These are phyloP conservation scores for Chromobotia macracanthus DNA, from an alignment of 2,797 vertebrate genomes.

Conservation along the genomic window DNA sequence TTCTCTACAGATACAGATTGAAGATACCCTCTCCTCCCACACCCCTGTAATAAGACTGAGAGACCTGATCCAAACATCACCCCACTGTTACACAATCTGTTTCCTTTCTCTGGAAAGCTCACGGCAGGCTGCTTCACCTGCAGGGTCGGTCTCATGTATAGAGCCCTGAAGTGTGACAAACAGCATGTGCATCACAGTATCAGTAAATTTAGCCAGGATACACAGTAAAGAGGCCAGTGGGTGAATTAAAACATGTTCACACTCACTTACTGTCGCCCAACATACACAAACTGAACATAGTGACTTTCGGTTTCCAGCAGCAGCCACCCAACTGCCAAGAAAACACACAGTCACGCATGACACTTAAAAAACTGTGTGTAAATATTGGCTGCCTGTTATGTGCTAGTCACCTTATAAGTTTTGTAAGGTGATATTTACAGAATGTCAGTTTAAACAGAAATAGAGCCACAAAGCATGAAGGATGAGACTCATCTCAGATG, in stretches of 20 bases:
- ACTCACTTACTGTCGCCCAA: slow-evolving; percentile 10
- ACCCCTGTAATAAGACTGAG: slow-evolving; percentile 14
- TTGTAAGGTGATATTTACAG: slow-evolving; percentile 57
- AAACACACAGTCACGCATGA: slow-evolving; percentile 31
- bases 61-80: slow-evolving; percentile 18
- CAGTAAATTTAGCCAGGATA: slow-evolving; percentile 3
- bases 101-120: slow-evolving; percentile 24
- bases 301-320: slow-evolving; percentile 44
- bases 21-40: slow-evolving; percentile 6
- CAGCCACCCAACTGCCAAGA: slow-evolving; percentile 17
- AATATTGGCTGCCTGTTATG: slow-evolving; percentile 30
- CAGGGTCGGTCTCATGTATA: background rate
- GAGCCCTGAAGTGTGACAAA: slow-evolving; percentile 14
- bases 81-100: slow-evolving; percentile 23
- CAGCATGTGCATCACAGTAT: no score
- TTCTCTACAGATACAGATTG: slow-evolving; percentile 6
- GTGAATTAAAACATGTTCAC: background rate
- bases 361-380: slow-evolving; percentile 39
- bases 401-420: slow-evolving; percentile 49
- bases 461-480: slow-evolving; percentile 54
- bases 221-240: background rate
- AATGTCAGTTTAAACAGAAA: slow-evolving; percentile 55
- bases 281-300: slow-evolving; percentile 25
- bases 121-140: slow-evolving; percentile 29
- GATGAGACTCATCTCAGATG: slow-evolving; percentile 44